Percentiles rank a stretch among this genome's conserved stretches.
Conservation (phyloP, 2,888 invertebrate genomes). For the Baccha elongata region DNA sequence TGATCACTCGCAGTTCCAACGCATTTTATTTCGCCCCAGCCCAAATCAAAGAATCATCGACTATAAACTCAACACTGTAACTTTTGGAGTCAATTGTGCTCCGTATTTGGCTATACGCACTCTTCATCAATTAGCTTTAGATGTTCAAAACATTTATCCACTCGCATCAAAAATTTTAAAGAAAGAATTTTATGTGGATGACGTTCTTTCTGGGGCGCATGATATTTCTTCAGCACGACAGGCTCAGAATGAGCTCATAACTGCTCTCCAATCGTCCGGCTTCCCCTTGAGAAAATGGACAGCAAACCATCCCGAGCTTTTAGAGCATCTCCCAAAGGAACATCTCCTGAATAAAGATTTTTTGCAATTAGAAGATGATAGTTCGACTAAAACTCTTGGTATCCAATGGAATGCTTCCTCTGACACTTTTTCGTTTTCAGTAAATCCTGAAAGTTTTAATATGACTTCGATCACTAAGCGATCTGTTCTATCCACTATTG, state of each 20-base stretch:
- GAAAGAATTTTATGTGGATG: background rate
- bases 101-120: conserved; percentile 7
- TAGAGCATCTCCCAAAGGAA: background rate
- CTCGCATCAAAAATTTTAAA: background rate
- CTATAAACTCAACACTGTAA: conserved; percentile 4
- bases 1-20: conserved; percentile 11
- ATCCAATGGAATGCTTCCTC: conserved; percentile 17
- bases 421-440: conserved; percentile 11
- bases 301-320: background rate
- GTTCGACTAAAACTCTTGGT: conserved; percentile 21
- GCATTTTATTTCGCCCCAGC: conserved; percentile 2
- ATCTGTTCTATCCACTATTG: conserved; percentile 41
- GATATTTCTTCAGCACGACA: background rate
- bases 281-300: too few species aligned
- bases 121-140: background rate
- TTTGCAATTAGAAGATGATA: conserved; percentile 5
- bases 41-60: background rate
- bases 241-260: conserved; percentile 1
- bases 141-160: background rate
- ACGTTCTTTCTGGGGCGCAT: too few species aligned
- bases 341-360: too few species aligned
- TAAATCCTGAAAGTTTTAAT: background rate
- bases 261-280: background rate
- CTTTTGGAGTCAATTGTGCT: conserved; percentile 14
- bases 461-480: conserved; percentile 27